Percentiles rank a stretch among this genome's conserved stretches.
These are phyloP conservation scores for Thrips palmi DNA, from an alignment of 1,140 invertebrate genomes.

Conservation along the genomic window DNA sequence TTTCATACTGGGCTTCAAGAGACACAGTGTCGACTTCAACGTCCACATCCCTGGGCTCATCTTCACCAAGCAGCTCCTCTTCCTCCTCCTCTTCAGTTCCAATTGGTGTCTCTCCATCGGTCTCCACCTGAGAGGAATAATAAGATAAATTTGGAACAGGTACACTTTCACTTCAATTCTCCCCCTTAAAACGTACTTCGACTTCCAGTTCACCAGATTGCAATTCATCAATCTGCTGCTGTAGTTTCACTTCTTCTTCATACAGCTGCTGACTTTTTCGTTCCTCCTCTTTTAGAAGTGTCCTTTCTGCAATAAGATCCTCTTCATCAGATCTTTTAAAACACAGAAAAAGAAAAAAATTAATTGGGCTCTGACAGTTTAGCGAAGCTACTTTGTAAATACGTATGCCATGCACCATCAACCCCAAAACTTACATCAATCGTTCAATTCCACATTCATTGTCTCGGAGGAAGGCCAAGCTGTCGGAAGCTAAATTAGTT, in stretches of 20 bases:
- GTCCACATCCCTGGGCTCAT: slow-evolving; percentile 8
- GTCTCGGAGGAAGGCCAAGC: too few species aligned
- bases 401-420: too few species aligned
- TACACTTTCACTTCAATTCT: slow-evolving; percentile 1
- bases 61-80: slow-evolving; percentile 3
- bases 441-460: too few species aligned
- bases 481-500: too few species aligned
- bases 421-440: too few species aligned
- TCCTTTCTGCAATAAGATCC: not conserved
- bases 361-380: not conserved
- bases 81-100: slow-evolving; percentile 31
- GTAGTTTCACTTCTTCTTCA: slow-evolving; percentile 61
- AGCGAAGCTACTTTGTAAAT: too few species aligned
- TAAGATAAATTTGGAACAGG: not conserved
- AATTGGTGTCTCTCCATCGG: slow-evolving; percentile 44
- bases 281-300: slow-evolving; percentile 13
- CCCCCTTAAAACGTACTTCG: slow-evolving; percentile 7
- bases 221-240: slow-evolving; percentile 57
- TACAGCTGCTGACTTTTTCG: slow-evolving; percentile 34
- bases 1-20: slow-evolving; percentile 2
- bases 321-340: not conserved
- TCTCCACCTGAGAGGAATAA: slow-evolving; percentile 26
- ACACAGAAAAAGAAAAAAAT: not conserved
- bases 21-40: too few species aligned
- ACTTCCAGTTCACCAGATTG: slow-evolving; percentile 64